Percentiles rank a stretch among this genome's conserved stretches.
Evolutionary conservation across 1,140 invertebrate species (phyloP).

Genomic region (Mycetomoellerius zeteki): DNA sequence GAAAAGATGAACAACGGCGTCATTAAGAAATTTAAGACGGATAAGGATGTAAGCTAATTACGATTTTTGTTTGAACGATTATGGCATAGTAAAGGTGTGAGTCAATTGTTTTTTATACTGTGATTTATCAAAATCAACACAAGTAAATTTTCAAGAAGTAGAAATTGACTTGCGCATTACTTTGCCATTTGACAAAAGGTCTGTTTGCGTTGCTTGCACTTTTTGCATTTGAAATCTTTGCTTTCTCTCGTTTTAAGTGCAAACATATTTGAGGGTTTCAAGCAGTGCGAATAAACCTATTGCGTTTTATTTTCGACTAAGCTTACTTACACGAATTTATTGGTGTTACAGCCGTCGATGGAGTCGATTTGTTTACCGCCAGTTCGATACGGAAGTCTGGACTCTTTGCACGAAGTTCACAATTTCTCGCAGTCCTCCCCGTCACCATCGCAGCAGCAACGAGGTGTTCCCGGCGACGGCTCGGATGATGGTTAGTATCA

Average conservation of each 20-base stretch:
- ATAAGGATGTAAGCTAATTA: slow-evolving; percentile 82
- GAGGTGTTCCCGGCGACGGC: slow-evolving; percentile 82
- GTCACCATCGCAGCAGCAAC: slow-evolving; percentile 81
- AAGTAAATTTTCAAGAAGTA: neutral
- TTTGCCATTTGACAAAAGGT: neutral
- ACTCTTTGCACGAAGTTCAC: slow-evolving; percentile 89
- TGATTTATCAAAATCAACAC: neutral
- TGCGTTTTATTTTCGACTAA: neutral
- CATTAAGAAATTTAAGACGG: slow-evolving; percentile 86
- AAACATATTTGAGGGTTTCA: too few relatives aligned
- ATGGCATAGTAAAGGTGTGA: neutral
- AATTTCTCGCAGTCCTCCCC: slow-evolving; percentile 79
- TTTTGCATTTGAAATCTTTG: too few relatives aligned
- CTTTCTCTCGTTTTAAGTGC: too few relatives aligned
- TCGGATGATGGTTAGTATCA: slow-evolving; percentile 88
- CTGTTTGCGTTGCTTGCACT: too few relatives aligned
- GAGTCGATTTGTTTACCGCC: slow-evolving; percentile 76
- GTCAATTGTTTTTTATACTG: neutral
- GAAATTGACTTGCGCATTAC: neutral
- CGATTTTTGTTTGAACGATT: neutral
- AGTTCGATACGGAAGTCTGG: slow-evolving; percentile 88
- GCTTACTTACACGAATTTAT: neutral
- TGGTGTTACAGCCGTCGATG: slow-evolving; percentile 70
- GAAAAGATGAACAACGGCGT: slow-evolving; percentile 81
- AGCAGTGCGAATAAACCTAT: too few relatives aligned